phyloP scores from a whole-genome alignment of 2,113 vertebrate genomes.

The Sciurus niger region DNA sequence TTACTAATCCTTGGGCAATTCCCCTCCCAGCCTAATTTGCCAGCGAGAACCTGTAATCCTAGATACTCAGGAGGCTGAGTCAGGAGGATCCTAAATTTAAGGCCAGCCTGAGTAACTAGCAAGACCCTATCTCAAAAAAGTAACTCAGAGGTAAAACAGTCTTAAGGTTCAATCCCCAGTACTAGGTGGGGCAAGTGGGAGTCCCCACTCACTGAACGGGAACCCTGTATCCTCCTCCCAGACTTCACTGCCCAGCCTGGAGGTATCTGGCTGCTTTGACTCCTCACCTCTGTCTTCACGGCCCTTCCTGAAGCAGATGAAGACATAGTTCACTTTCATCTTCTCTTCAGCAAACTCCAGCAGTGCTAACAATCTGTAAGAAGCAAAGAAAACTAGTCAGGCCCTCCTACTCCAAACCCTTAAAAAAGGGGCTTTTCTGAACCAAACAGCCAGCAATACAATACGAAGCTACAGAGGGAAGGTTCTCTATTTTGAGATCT shows the following conservation, averaged over 20 bases:
- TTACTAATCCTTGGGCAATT: background rate
- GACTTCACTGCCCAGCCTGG: background rate
- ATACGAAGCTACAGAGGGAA: background rate
- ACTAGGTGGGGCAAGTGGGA: background rate
- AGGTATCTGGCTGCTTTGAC: background rate
- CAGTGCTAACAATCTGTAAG: conserved; percentile 94
- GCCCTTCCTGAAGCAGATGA: conserved; percentile 97
- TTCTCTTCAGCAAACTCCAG: conserved; percentile 98
- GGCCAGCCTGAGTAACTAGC: background rate
- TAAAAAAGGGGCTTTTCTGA: conserved; percentile 1
- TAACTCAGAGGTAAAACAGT: background rate
- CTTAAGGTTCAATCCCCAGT: background rate
- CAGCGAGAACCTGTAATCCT: background rate
- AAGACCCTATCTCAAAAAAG: background rate
- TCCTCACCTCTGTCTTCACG: conserved; percentile 97
- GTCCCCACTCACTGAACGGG: background rate
- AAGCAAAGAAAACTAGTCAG: conserved; percentile 68
- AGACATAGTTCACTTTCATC: conserved; percentile 96
- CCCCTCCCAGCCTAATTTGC: background rate
- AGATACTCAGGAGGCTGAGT: background rate
- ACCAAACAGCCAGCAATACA: conserved; percentile 17
- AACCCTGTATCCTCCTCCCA: background rate
- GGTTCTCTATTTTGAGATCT: conserved; percentile 13
- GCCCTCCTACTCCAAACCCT: background rate
- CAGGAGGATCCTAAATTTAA: background rate